Conservation (phyloP, 2,113 vertebrate genomes). For the Notothenia rossii region DNA sequence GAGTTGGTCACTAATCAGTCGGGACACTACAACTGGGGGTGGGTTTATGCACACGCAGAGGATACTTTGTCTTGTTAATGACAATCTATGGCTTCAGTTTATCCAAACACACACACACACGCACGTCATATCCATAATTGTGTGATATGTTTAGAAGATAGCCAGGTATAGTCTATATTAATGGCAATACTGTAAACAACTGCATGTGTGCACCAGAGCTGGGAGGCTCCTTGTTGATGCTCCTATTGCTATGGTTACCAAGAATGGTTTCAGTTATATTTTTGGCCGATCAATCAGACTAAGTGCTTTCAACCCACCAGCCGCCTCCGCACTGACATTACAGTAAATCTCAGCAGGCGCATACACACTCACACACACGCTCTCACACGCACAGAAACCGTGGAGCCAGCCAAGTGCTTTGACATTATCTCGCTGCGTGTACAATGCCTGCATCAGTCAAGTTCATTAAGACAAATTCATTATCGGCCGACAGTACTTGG, state of each 20-base stretch:
- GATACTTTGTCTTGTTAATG: slow-evolving; percentile 84
- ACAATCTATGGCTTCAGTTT: slow-evolving; percentile 91
- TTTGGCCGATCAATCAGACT: slow-evolving; percentile 72
- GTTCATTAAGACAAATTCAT: slow-evolving; percentile 68
- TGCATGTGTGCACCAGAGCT: slow-evolving; percentile 47
- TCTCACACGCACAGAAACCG: slow-evolving; percentile 28
- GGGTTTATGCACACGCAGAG: slow-evolving; percentile 85
- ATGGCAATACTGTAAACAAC: slow-evolving; percentile 83
- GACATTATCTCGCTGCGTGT: slow-evolving; percentile 55
- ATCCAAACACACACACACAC: slow-evolving; percentile 77
- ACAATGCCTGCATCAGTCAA: slow-evolving; percentile 65
- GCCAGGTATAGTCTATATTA: slow-evolving; percentile 37
- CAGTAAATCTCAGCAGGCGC: slow-evolving; percentile 60
- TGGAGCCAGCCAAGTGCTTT: slow-evolving; percentile 66
- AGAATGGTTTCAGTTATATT: slow-evolving; percentile 64
- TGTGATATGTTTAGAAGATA: slow-evolving; percentile 45
- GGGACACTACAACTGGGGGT: slow-evolving; percentile 74
- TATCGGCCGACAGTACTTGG: slow-evolving; percentile 61
- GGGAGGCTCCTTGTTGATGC: slow-evolving; percentile 54
- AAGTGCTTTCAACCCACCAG: slow-evolving; percentile 70
- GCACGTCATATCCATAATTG: slow-evolving; percentile 80
- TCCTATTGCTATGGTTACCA: slow-evolving; percentile 80
- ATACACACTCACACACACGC: not conserved
- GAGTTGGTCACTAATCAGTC: slow-evolving; percentile 92
- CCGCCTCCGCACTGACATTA: slow-evolving; percentile 49